Evolutionary conservation across 2,888 invertebrate species (phyloP).

Genomic region (Scaptomyza parva): DNA sequence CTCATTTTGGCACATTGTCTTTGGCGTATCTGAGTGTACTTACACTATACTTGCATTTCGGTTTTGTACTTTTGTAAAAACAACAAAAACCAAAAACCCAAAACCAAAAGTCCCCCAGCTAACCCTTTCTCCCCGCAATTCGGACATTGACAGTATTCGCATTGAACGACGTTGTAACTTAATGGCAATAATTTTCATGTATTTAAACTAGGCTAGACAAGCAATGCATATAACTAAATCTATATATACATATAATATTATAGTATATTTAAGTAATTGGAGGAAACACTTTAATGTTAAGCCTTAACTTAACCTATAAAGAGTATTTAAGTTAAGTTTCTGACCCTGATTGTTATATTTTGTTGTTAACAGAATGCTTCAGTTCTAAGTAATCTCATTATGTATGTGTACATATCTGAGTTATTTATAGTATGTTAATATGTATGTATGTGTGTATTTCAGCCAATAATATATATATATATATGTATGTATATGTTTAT

Average conservation of each 20-base stretch:
- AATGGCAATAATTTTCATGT: conserved; percentile 81
- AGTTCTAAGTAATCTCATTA: conserved; percentile 23
- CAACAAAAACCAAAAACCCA: too few relatives aligned
- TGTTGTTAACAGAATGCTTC: conserved; percentile 43
- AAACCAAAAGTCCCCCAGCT: conserved; percentile 7
- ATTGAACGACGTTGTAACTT: conserved; percentile 81
- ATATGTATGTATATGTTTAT: conserved; percentile 1
- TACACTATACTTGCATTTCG: conserved; percentile 49
- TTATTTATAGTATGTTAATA: conserved; percentile 32
- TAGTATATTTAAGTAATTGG: conserved; percentile 29
- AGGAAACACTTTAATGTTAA: conserved; percentile 19
- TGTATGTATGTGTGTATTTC: conserved; percentile 32
- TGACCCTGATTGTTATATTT: conserved; percentile 24
- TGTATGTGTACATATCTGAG: conserved; percentile 10
- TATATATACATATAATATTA: neutral
- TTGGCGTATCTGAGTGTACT: conserved; percentile 7
- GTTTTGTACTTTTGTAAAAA: conserved; percentile 61
- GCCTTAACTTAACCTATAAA: conserved; percentile 11
- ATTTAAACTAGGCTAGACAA: conserved; percentile 65
- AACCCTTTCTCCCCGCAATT: neutral
- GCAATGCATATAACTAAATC: conserved; percentile 8
- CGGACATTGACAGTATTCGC: conserved; percentile 62
- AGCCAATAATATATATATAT: conserved; percentile 20
- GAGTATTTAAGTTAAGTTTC: conserved; percentile 30
- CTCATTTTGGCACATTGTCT: neutral